These are phyloP conservation scores for Cercocebus atys DNA, from an alignment of 2,113 vertebrate species.

Conservation along the genomic window DNA sequence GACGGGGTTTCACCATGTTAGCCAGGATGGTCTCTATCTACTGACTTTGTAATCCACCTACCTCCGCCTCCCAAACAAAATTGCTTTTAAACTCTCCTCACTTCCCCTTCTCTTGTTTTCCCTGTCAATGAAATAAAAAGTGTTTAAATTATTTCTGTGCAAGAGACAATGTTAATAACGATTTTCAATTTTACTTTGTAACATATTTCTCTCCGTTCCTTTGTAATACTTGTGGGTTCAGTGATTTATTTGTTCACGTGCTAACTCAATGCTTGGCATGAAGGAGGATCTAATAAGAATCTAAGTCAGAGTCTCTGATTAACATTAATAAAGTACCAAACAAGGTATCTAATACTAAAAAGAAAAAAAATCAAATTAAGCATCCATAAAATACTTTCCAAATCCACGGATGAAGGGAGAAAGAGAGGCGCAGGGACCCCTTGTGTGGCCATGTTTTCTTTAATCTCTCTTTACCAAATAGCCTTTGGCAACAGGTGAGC, in stretches of 20 bases:
- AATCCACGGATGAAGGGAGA: background rate
- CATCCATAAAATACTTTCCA: background rate
- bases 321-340: background rate
- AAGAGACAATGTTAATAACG: background rate
- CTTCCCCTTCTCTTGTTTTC: background rate
- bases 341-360: background rate
- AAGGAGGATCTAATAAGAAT: background rate
- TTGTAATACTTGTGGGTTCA: background rate
- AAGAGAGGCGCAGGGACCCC: background rate
- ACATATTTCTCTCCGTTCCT: background rate
- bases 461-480: background rate
- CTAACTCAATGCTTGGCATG: background rate
- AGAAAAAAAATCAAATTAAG: background rate
- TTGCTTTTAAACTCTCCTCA: background rate
- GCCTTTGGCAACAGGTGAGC: background rate
- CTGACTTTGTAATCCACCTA: too few relatives aligned
- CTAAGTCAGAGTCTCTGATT: background rate
- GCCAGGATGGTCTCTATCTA: too few relatives aligned
- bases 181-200: background rate
- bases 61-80: background rate
- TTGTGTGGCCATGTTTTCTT: background rate
- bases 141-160: background rate
- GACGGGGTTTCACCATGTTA: too few relatives aligned
- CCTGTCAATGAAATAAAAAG: background rate
- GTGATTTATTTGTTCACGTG: background rate